Evolutionary conservation across 2,888 invertebrate species (phyloP).

Genomic region (Tineola bisselliella): DNA sequence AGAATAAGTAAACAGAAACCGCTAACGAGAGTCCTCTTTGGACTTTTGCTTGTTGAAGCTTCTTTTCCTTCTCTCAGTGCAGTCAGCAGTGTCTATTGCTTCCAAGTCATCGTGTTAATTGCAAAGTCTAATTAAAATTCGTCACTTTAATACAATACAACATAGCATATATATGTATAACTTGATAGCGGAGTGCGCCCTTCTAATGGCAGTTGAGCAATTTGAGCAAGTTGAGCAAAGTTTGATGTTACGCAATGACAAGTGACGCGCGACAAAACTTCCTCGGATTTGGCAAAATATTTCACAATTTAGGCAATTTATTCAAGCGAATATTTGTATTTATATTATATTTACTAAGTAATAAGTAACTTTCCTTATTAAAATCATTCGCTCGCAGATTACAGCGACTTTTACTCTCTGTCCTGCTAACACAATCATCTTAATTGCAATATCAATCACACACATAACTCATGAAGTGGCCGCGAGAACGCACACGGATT

Average conservation of each 20-base stretch:
- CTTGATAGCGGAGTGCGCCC: too few relatives aligned
- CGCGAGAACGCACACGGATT: too few relatives aligned
- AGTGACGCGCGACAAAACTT: conserved; percentile 3
- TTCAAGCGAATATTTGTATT: not conserved
- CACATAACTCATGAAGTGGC: too few relatives aligned
- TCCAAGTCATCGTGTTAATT: too few relatives aligned
- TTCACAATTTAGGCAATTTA: not conserved
- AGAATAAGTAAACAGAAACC: conserved; percentile 3
- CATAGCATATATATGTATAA: too few relatives aligned
- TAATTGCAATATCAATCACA: too few relatives aligned
- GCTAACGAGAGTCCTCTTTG: conserved; percentile 1
- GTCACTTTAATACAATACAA: too few relatives aligned
- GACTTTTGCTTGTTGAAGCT: not conserved
- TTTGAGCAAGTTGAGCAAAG: not conserved
- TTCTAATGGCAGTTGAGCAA: not conserved
- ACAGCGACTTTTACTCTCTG: not conserved
- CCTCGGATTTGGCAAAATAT: not conserved
- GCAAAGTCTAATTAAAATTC: too few relatives aligned
- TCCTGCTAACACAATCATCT: too few relatives aligned
- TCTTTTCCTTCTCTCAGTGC: not conserved
- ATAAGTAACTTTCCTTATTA: not conserved
- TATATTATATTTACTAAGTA: too few relatives aligned
- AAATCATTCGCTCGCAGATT: not conserved
- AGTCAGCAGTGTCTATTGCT: too few relatives aligned
- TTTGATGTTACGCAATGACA: not conserved